Percentiles rank a stretch among this genome's conserved stretches.
Conservation (phyloP, 2,888 invertebrate genomes). For the Tenthredo mesomela region DNA sequence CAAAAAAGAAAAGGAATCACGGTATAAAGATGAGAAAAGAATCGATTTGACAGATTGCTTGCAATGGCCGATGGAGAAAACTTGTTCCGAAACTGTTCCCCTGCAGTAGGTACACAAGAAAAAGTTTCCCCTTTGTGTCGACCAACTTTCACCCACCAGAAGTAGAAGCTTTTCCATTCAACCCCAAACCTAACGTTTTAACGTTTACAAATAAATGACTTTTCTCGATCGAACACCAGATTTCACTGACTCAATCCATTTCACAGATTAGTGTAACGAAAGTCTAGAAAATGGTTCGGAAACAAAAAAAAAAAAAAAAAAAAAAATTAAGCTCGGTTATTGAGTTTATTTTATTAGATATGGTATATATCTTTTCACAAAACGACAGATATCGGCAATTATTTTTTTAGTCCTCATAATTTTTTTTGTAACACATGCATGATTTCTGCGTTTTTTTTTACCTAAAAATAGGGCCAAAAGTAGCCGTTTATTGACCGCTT, state of each 20-base stretch:
- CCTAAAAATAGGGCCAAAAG: too few relatives aligned
- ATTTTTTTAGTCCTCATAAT: neutral
- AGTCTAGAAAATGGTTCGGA: neutral
- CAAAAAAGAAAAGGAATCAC: neutral
- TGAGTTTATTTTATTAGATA: too few relatives aligned
- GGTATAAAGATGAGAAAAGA: neutral
- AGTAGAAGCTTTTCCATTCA: neutral
- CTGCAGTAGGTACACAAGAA: neutral
- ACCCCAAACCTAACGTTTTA: neutral
- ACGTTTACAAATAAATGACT: neutral
- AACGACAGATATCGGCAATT: too few relatives aligned
- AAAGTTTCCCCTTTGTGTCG: conserved; percentile 11
- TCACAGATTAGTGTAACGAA: neutral
- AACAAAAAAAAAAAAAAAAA: neutral
- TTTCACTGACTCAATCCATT: neutral
- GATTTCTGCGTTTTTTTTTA: too few relatives aligned
- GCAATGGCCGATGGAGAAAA: neutral
- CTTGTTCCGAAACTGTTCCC: neutral
- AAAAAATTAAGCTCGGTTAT: too few relatives aligned
- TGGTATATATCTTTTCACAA: too few relatives aligned
- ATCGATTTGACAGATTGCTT: conserved; percentile 17
- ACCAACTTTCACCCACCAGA: conserved; percentile 6
- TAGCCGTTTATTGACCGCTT: too few relatives aligned
- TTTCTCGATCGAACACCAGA: neutral
- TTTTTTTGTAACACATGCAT: too few relatives aligned